Conservation (phyloP, 2,888 invertebrate species). For the Sinodicranocentrus sp. region DNA sequence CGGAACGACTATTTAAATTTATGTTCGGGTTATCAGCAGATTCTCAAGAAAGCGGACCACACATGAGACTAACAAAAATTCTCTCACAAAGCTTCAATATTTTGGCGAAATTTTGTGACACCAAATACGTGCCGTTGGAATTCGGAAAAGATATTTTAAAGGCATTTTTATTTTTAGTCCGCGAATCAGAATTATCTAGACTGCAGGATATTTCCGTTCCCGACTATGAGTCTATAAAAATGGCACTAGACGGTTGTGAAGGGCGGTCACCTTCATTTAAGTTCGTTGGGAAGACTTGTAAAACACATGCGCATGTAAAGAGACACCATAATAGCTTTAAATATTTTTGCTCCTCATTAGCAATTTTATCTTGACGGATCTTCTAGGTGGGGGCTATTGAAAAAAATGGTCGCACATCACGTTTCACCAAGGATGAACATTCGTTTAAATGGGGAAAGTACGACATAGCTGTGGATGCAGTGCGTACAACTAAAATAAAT, state of each 20-base stretch:
- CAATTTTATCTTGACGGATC: no score
- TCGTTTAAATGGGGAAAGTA: conserved; percentile 65
- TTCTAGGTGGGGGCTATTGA: conserved; percentile 37
- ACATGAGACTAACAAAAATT: conserved; percentile 49
- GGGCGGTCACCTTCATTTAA: conserved; percentile 33
- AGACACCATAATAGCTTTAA: no score
- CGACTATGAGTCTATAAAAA: conserved; percentile 56
- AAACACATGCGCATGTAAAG: conserved; percentile 27
- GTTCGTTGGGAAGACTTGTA: conserved; percentile 50
- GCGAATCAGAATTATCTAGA: conserved; percentile 57
- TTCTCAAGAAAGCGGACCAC: conserved; percentile 13
- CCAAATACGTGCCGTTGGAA: conserved; percentile 51
- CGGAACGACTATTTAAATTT: conserved; percentile 65
- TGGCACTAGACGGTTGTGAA: conserved; percentile 60
- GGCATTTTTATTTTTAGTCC: conserved; percentile 68
- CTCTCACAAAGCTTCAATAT: conserved; percentile 64
- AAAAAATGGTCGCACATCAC: conserved; percentile 23
- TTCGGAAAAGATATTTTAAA: conserved; percentile 62
- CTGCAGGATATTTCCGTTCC: conserved; percentile 63
- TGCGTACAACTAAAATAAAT: conserved; percentile 12
- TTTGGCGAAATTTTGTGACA: conserved; percentile 47
- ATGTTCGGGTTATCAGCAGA: conserved; percentile 60
- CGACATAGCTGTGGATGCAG: conserved; percentile 69
- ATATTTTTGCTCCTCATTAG: no score
- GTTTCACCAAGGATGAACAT: conserved; percentile 39